Evolutionary conservation across 1,140 invertebrate species (phyloP), one percentile per base, ranked within the genome.

Genomic region (Penaeus vannamei): DNA sequence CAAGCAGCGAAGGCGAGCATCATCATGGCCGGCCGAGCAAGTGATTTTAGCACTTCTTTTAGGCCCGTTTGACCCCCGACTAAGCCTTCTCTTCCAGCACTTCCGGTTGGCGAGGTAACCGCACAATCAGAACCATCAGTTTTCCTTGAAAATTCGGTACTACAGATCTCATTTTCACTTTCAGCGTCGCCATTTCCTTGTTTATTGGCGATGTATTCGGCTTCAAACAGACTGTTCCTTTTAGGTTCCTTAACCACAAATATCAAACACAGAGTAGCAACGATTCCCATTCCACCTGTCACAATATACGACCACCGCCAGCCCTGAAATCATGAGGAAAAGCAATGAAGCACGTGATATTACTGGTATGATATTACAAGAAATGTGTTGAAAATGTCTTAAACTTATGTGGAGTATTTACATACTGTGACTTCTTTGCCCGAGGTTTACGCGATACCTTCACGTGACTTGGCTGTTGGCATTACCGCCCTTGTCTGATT

Each of bases 241-340:
- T 96, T 90, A 2, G 86, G 64, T n/a, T 88, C 84, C 96, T 96
- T 1, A 94, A 94, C 91, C 19, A 96, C 93, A 66, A 95, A 95
- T 0, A 97, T 96, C 0, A 98, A 92, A 0, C 95, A 90, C 0
- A 95, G 95, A 20, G 98, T 93, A 14, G 97, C 90, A 19, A 90
- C 93, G 0, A 98, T 76, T 1, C 97, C 97, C 3, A 98, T 94
- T 23, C 97, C 95, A 29, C 97, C 97, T 61, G 96, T 95, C 5
- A 96, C 95, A 92, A 97, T 96, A 93, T 98, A 99, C 36, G 96
- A 96, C 32, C 97, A 95, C 92, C 98, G 94, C 97, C 98, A 99
- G 46, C 97, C 97, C 95, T 97, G 93, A 29, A 92, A 79, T 10
- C 22, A 5, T 60, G 61, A 72, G 91, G 90, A 83, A 22, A 88